These are phyloP conservation scores for Muscicapa adusta DNA, from an alignment of 2,113 vertebrate species.

Conservation along the genomic window DNA sequence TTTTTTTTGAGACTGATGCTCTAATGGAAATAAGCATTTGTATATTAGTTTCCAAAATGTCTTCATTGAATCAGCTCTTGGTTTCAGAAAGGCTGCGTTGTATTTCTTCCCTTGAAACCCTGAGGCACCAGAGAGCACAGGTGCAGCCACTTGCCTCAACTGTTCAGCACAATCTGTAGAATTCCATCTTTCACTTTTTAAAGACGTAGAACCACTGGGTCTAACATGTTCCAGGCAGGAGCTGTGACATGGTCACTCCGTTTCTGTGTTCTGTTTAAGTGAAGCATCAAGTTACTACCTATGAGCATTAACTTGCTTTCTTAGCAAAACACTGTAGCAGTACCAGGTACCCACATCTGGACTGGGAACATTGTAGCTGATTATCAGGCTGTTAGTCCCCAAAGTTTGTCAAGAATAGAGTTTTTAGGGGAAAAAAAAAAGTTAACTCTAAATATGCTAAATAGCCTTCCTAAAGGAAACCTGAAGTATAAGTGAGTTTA, in stretches of 20 bases:
- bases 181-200: not conserved
- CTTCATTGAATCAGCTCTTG: not conserved
- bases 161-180: not conserved
- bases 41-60: not conserved
- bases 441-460: not conserved
- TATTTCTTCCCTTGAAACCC: not conserved
- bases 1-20: not conserved
- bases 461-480: not conserved
- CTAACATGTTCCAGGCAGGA: not conserved
- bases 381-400: not conserved
- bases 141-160: not conserved
- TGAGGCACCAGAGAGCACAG: not conserved
- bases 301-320: not conserved
- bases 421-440: not conserved
- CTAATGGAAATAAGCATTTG: not conserved
- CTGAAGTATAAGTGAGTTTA: not conserved
- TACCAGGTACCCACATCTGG: not conserved
- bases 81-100: not conserved
- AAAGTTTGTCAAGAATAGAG: not conserved
- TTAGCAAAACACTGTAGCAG: not conserved
- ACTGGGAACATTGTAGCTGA: not conserved
- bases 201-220: not conserved
- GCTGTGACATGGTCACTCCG: accelerated
- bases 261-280: not conserved
- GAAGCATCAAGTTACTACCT: not conserved